Evolutionary conservation across 2,797 vertebrate genomes (phyloP).

Genomic region (Cichlasoma orientale): DNA sequence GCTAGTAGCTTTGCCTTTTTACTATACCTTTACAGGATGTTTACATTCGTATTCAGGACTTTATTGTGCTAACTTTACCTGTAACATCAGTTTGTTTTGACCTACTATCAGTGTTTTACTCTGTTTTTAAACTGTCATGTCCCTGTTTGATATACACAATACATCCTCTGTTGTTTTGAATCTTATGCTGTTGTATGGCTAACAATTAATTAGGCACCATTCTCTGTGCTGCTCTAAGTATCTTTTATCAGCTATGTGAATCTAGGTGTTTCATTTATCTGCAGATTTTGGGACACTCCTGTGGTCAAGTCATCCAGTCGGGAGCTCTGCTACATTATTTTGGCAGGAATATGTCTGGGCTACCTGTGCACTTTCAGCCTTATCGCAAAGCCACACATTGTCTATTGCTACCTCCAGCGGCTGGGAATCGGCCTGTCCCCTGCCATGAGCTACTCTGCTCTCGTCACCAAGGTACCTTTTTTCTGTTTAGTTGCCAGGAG

Average conservation of each 20-base stretch:
- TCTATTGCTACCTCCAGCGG: constrained; percentile 96
- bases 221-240: rapidly evolving
- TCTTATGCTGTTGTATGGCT: neutral
- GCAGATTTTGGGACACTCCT: constrained; percentile 92
- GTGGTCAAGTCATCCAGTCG: constrained; percentile 98
- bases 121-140: neutral
- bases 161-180: neutral
- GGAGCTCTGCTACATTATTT: constrained; percentile 98
- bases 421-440: constrained; percentile 96
- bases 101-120: neutral
- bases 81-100: neutral
- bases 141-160: neutral
- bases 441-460: constrained; percentile 98
- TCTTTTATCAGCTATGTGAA: neutral
- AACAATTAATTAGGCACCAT: neutral
- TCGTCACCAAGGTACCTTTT: constrained; percentile 89
- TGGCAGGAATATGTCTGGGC: constrained; percentile 94
- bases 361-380: constrained; percentile 98
- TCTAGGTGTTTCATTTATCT: neutral
- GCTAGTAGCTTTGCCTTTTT: neutral
- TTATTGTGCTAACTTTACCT: no score
- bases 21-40: neutral
- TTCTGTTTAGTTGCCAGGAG: neutral
- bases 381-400: constrained; percentile 93
- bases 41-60: neutral